These are phyloP conservation scores for Deilephila elpenor DNA, from an alignment of 2,888 invertebrate genomes.

Conservation along the genomic window DNA sequence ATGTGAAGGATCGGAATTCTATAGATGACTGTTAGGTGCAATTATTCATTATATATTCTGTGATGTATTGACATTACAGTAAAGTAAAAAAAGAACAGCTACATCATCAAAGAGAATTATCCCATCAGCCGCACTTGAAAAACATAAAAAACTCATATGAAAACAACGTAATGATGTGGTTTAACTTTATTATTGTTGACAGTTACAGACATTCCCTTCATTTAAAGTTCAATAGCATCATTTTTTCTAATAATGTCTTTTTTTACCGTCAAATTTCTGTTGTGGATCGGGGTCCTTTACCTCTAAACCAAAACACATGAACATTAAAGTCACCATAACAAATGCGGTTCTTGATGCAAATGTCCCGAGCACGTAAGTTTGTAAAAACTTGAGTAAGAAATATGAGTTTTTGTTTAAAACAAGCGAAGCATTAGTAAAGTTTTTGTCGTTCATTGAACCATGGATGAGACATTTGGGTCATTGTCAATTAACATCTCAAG, in stretches of 20 bases:
- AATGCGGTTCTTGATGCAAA: conserved; percentile 3
- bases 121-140: no score
- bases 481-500: conserved; percentile 62
- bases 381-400: conserved; percentile 8
- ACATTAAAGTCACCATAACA: conserved; percentile 3
- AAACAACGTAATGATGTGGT: no score
- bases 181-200: not conserved
- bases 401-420: conserved; percentile 30
- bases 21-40: no score
- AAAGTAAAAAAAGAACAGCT: no score
- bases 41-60: no score
- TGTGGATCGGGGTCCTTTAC: not conserved
- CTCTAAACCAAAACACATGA: not conserved
- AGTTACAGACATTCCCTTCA: not conserved
- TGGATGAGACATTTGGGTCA: conserved; percentile 69
- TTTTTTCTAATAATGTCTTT: not conserved
- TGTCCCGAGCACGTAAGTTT: conserved; percentile 7
- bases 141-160: no score
- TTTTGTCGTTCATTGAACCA: conserved; percentile 64
- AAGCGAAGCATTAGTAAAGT: conserved; percentile 51
- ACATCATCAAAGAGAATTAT: no score
- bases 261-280: not conserved
- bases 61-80: no score
- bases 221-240: not conserved
- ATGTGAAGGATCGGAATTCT: no score